phyloP scores from a whole-genome alignment of 2,888 invertebrate species.

The Lysandra bellargus region DNA sequence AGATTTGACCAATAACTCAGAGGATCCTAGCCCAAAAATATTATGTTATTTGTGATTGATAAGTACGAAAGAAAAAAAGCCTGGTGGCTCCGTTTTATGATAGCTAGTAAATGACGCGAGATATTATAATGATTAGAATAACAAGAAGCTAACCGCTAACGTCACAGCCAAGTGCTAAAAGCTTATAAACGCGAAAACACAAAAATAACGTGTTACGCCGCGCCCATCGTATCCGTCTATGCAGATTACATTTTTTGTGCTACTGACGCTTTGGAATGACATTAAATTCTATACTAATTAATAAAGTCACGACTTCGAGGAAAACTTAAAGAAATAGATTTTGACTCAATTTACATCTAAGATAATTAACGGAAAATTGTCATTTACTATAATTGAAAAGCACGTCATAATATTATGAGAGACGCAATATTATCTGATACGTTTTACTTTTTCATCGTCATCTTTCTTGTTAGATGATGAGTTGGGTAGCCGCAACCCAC shows the following conservation, averaged over 20 bases:
- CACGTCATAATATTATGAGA: neutral
- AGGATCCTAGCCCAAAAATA: too few relatives aligned
- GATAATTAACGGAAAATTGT: neutral
- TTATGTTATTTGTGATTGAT: too few relatives aligned
- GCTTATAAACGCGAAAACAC: slow-evolving; percentile 3
- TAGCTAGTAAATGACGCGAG: neutral
- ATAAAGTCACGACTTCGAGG: neutral
- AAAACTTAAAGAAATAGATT: neutral
- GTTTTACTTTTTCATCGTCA: too few relatives aligned
- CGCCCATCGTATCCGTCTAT: neutral
- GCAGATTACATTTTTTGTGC: neutral
- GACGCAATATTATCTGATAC: neutral
- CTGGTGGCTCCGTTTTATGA: neutral
- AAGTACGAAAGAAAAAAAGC: too few relatives aligned
- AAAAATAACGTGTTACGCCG: neutral
- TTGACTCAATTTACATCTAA: neutral
- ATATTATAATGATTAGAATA: slow-evolving; percentile 1
- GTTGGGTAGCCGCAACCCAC: too few relatives aligned
- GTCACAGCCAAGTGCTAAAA: slow-evolving; percentile 3
- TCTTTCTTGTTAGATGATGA: too few relatives aligned
- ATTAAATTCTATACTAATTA: slow-evolving; percentile 4
- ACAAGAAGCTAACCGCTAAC: neutral
- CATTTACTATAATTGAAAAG: neutral
- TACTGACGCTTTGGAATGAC: neutral
- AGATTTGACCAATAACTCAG: too few relatives aligned